Conservation (phyloP, 2,113 vertebrate genomes). For the Silurus asotus region DNA sequence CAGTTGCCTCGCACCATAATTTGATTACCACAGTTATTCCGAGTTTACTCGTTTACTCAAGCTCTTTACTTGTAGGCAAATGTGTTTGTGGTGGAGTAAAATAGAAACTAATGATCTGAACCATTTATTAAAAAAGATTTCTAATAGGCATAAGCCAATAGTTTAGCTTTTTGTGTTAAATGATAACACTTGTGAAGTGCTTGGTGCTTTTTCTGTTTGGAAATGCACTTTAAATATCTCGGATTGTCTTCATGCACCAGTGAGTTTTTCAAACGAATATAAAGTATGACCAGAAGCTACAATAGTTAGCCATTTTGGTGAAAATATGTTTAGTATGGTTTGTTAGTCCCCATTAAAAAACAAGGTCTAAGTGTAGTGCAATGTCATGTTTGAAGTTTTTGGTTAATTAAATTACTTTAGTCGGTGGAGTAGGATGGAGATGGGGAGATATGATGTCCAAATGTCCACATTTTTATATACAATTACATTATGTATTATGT, state of each 20-base stretch:
- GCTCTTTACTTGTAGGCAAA: not conserved
- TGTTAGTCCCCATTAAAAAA: not conserved
- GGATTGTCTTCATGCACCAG: not conserved
- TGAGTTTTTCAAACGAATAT: not conserved
- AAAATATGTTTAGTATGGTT: not conserved
- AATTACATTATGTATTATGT: not conserved
- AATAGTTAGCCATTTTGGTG: not conserved
- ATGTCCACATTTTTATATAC: not conserved
- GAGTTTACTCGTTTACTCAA: not conserved
- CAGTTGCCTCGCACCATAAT: not conserved
- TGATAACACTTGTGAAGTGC: no score
- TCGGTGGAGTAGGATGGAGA: not conserved
- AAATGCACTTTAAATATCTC: not conserved
- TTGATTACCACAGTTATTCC: not conserved
- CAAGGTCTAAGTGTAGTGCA: no score
- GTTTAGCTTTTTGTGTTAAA: not conserved
- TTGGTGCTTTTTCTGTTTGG: not conserved
- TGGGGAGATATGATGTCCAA: not conserved
- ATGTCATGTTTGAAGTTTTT: not conserved
- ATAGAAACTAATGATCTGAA: not conserved
- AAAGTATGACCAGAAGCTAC: not conserved
- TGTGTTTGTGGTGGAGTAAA: not conserved
- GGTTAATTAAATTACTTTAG: not conserved
- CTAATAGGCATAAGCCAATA: not conserved
- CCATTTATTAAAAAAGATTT: not conserved